Evolutionary conservation across 2,888 invertebrate species (phyloP), one percentile per base, ranked within the genome.

Genomic region (Ypsolopha scabrella): DNA sequence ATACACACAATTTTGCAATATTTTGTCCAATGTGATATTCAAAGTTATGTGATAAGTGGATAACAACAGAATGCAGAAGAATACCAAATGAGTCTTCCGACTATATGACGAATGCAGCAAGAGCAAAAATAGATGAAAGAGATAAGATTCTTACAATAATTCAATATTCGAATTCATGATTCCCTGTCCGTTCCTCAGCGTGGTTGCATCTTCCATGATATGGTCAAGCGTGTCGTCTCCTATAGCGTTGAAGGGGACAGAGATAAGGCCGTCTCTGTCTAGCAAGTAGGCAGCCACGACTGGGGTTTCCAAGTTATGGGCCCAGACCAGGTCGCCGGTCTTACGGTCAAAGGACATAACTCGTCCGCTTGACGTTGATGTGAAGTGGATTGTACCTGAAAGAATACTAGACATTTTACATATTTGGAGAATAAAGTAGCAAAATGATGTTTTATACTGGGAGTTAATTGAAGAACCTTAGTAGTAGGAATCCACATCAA

Each of bases 261-360:
- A 91, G 43, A 95, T 87, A 50, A 97, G 88, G 1, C 94, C 94
- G 50, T 93, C 92, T 14, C 90, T 88, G 57, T 92, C 92, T 51
- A 94, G 76, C 11, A 93, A 76, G 72, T 97, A 99, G 55, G 96
- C 91, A 0, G 95, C 97, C 48, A 98, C 94, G 0, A 98, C 93
- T 0, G 98, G 98, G 43, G 96, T 96, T 51, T 91, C 92, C 41
- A 96, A 90, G 72, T 97, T 93, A 48, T 90, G 89, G 57, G 95
- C 92, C 98, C 98, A 99, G 24, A 95, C 78, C 49, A 96, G 87
- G 55, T 91, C 91, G 0, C 96, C 96, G n/a, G 91, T 88, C 64
- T 90, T 89, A 47, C 93, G 90, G 67, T 96, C 94, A 56, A 98
- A 88, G 0, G 97, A 97, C 59, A 96, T 90, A 36, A 97, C 88